Percentiles rank a stretch among this genome's conserved stretches.
These are phyloP conservation scores for Tribolium freemani DNA, from an alignment of 2,888 invertebrate genomes.

Conservation along the genomic window DNA sequence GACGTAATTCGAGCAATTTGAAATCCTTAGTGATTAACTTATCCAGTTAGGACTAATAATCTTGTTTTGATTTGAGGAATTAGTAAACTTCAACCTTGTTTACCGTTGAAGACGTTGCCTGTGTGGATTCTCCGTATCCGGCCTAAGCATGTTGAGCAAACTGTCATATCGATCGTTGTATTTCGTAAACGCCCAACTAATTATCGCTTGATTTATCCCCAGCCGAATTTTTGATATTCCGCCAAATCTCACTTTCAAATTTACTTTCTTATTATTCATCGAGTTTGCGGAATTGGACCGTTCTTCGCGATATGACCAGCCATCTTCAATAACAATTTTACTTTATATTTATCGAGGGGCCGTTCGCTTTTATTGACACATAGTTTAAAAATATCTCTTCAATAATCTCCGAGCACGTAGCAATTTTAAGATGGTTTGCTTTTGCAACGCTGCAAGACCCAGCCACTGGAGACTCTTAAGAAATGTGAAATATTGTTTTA, in stretches of 20 bases:
- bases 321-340: conserved; percentile 62
- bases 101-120: conserved; percentile 46
- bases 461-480: conserved; percentile 29
- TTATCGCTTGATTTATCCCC: neutral
- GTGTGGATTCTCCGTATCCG: conserved; percentile 43
- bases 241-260: conserved; percentile 59
- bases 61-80: conserved; percentile 53
- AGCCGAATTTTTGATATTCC: conserved; percentile 31
- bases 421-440: conserved; percentile 52
- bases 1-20: conserved; percentile 29
- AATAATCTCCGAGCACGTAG: conserved; percentile 61
- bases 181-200: conserved; percentile 54
- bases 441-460: conserved; percentile 21
- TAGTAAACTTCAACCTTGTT: conserved; percentile 49
- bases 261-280: conserved; percentile 54
- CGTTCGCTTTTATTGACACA: conserved; percentile 64
- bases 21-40: conserved; percentile 46
- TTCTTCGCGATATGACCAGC: conserved; percentile 47
- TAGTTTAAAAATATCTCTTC: conserved; percentile 62
- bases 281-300: conserved; percentile 51
- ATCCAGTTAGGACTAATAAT: conserved; percentile 52
- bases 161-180: conserved; percentile 43
- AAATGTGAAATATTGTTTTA: conserved; percentile 56
- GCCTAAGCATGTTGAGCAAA: conserved; percentile 44
- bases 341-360: conserved; percentile 63